These are phyloP conservation scores for Lordiphosa stackelbergi DNA, from an alignment of 1,140 invertebrate genomes.

Conservation along the genomic window DNA sequence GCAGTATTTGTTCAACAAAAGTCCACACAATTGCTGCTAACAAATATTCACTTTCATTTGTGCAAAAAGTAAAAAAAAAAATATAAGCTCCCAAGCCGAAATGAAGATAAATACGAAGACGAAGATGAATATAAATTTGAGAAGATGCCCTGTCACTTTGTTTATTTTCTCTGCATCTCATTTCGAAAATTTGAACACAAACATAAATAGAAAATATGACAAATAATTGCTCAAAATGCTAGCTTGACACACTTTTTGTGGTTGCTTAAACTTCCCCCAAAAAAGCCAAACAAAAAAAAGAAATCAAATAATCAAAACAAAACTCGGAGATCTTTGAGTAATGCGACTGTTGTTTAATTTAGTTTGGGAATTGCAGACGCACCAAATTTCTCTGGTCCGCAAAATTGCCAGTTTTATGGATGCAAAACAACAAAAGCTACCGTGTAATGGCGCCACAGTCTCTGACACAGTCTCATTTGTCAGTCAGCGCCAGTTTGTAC, in stretches of 20 bases:
- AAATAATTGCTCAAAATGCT: slow-evolving; percentile 67
- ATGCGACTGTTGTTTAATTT: background rate
- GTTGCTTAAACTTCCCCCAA: slow-evolving; percentile 18
- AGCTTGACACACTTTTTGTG: slow-evolving; percentile 63
- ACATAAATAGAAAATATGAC: slow-evolving; percentile 65
- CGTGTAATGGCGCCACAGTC: slow-evolving; percentile 10
- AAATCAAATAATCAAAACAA: slow-evolving; percentile 12
- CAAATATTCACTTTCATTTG: slow-evolving; percentile 63
- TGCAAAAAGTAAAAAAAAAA: slow-evolving; percentile 20
- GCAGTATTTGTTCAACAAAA: slow-evolving; percentile 25
- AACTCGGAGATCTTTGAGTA: slow-evolving; percentile 27
- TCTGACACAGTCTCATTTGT: slow-evolving; percentile 56
- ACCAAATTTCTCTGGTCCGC: slow-evolving; percentile 1
- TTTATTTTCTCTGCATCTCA: slow-evolving; percentile 64
- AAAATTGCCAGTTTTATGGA: slow-evolving; percentile 5
- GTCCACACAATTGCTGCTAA: slow-evolving; percentile 6
- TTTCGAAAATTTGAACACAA: slow-evolving; percentile 42
- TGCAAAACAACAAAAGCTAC: slow-evolving; percentile 12
- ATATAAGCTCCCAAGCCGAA: slow-evolving; percentile 37
- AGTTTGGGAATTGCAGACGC: background rate
- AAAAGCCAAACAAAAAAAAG: slow-evolving; percentile 19
- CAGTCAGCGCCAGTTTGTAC: slow-evolving; percentile 50
- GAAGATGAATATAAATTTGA: slow-evolving; percentile 39
- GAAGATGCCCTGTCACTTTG: slow-evolving; percentile 52
- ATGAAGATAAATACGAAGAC: slow-evolving; percentile 32